Percentiles rank a stretch among this genome's conserved stretches.
These are phyloP conservation scores for Drosophila cardini DNA, from an alignment of 1,140 invertebrate species.

Conservation along the genomic window DNA sequence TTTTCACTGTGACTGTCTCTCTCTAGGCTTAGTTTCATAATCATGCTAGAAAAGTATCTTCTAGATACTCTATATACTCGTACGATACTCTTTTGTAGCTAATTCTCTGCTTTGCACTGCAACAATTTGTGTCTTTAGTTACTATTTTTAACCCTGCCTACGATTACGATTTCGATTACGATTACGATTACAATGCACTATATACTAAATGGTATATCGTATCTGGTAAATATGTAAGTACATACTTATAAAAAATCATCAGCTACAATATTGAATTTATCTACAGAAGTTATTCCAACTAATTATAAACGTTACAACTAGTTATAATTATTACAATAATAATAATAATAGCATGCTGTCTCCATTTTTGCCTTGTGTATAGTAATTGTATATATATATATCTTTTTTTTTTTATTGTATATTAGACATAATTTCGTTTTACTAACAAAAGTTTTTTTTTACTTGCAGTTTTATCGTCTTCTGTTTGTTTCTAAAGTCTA, in stretches of 20 bases:
- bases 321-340: conserved; percentile 17
- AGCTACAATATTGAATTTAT: conserved; percentile 76
- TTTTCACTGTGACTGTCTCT: conserved; percentile 32
- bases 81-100: conserved; percentile 29
- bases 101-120: conserved; percentile 75
- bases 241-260: conserved; percentile 74
- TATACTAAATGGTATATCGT: conserved; percentile 29
- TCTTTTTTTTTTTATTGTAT: conserved; percentile 31
- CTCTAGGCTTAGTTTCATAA: conserved; percentile 28
- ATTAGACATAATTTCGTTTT: conserved; percentile 70
- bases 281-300: conserved; percentile 76
- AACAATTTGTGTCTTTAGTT: conserved; percentile 83
- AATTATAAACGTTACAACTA: conserved; percentile 43
- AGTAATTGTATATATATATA: too few species aligned
- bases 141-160: conserved; percentile 79
- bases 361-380: too few species aligned
- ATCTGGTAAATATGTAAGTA: conserved; percentile 50
- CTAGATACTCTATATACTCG: conserved; percentile 2
- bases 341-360: conserved; percentile 16
- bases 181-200: conserved; percentile 31
- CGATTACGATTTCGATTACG: conserved; percentile 45
- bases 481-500: conserved; percentile 80
- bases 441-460: conserved; percentile 65
- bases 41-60: conserved; percentile 3
- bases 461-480: conserved; percentile 83